Evolutionary conservation across 2,113 vertebrate genomes (phyloP).

Genomic region (Muscicapa adusta): DNA sequence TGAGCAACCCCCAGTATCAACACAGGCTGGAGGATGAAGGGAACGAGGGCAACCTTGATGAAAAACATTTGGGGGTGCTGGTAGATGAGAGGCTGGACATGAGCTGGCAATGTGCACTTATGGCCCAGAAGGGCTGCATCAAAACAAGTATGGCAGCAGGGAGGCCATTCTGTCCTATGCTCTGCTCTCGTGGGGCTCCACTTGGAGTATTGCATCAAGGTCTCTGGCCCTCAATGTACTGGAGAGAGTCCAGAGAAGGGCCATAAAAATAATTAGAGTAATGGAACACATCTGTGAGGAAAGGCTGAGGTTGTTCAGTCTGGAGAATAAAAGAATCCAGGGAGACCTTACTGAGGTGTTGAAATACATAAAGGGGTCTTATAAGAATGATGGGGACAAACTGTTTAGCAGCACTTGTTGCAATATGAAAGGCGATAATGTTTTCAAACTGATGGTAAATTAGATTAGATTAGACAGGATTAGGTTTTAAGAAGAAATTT

Average conservation of each 20-base stretch:
- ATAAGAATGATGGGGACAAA: neutral
- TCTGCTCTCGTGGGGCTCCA: neutral
- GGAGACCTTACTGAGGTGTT: neutral
- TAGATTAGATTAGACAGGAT: neutral
- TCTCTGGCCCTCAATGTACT: neutral
- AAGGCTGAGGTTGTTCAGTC: neutral
- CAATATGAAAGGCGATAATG: accelerated
- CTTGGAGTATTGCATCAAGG: neutral
- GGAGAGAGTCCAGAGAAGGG: neutral
- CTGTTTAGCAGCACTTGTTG: neutral
- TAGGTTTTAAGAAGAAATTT: neutral
- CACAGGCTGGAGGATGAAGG: neutral
- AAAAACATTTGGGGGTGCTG: neutral
- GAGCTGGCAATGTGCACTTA: neutral
- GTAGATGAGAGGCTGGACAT: neutral
- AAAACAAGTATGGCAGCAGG: neutral
- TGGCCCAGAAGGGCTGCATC: neutral
- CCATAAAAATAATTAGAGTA: neutral
- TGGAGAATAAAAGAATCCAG: neutral
- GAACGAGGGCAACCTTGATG: accelerated
- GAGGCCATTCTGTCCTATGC: neutral
- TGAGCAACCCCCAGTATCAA: accelerated
- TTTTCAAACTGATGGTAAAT: neutral
- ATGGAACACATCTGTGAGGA: neutral
- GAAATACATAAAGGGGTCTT: accelerated